Percentiles rank a stretch among this genome's conserved stretches.
These are phyloP conservation scores for Ormyrus nitidulus DNA, from an alignment of 2,888 invertebrate species.

Conservation along the genomic window DNA sequence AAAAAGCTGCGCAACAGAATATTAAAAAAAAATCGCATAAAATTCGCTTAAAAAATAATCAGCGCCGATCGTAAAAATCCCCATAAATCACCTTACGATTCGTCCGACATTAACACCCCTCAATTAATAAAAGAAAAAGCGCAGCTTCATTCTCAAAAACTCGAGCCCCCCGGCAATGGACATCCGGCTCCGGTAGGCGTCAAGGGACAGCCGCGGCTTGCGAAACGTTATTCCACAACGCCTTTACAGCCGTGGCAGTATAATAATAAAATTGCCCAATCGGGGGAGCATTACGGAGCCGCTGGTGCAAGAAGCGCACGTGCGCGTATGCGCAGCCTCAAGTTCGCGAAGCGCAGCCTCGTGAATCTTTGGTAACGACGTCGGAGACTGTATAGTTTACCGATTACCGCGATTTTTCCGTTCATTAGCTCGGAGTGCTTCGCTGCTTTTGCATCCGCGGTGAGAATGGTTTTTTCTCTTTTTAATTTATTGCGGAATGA, in stretches of 20 bases:
- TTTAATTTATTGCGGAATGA: no score
- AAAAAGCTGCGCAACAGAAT: no score
- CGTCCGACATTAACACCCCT: not conserved
- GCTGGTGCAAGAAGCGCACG: conserved; percentile 11
- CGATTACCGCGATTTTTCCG: not conserved
- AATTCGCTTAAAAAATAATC: no score
- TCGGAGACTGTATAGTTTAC: not conserved
- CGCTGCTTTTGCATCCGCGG: no score
- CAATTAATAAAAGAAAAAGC: not conserved
- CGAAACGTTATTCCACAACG: conserved; percentile 52
- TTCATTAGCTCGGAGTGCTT: not conserved
- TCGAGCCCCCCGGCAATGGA: not conserved
- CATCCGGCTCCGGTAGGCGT: conserved; percentile 46
- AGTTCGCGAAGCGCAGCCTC: not conserved
- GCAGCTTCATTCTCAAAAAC: no score
- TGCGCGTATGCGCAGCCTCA: not conserved
- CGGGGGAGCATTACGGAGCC: conserved; percentile 27
- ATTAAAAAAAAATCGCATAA: no score
- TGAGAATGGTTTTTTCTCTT: no score
- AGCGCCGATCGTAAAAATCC: not conserved
- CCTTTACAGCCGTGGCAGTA: conserved; percentile 51
- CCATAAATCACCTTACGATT: not conserved
- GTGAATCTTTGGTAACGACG: conserved; percentile 6
- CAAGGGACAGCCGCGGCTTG: conserved; percentile 14
- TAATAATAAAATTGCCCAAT: conserved; percentile 39